phyloP scores from a whole-genome alignment of 2,797 vertebrate genomes.

The Pogoniulus pusillus region DNA sequence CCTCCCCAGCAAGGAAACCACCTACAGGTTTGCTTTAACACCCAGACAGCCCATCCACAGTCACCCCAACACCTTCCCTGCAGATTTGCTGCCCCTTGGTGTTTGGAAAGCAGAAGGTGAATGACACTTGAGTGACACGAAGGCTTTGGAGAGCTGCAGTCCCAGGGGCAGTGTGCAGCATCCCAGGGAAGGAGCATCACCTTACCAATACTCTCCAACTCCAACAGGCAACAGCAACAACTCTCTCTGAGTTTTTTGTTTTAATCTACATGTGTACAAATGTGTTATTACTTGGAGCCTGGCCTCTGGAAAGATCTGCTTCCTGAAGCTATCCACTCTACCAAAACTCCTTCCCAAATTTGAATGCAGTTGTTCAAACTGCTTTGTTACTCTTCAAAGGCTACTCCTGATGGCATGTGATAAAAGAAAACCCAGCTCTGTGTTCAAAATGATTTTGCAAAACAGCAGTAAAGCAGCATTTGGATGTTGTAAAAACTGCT shows the following conservation, averaged over 20 bases:
- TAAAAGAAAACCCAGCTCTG: background rate
- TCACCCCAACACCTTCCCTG: background rate
- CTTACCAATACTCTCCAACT: background rate
- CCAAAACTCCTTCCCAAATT: conserved; percentile 42
- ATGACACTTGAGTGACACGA: background rate
- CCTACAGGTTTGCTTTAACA: background rate
- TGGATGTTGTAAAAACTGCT: conserved; percentile 3
- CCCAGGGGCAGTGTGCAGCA: background rate
- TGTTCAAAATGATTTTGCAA: conserved; percentile 18
- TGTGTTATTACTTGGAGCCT: conserved; percentile 23
- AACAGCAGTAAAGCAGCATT: conserved; percentile 11
- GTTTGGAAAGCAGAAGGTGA: background rate
- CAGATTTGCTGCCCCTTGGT: background rate
- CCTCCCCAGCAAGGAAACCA: background rate
- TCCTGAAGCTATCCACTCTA: conserved; percentile 14
- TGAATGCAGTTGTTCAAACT: conserved; percentile 41
- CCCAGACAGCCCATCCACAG: rapidly evolving
- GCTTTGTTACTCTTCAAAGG: conserved; percentile 60
- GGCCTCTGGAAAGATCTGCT: conserved; percentile 26
- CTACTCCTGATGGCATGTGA: conserved; percentile 34
- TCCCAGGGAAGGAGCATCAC: background rate
- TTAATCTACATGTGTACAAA: background rate
- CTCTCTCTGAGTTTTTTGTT: background rate
- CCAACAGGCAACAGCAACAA: background rate
- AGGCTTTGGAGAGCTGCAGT: background rate